Conservation (phyloP, 2,888 invertebrate species). For the Schizaphis graminum region DNA sequence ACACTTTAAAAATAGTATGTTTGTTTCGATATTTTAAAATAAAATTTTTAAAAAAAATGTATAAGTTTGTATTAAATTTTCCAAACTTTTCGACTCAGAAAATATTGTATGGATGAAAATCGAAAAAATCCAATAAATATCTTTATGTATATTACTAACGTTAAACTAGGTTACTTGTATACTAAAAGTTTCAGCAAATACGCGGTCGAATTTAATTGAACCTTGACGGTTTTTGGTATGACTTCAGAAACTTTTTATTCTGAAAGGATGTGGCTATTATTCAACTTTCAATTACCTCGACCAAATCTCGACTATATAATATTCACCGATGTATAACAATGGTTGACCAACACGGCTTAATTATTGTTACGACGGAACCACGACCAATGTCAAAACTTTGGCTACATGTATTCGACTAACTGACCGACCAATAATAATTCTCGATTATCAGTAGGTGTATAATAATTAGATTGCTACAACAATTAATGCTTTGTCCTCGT, state of each 20-base stretch:
- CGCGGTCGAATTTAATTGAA: neutral
- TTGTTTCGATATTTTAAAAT: neutral
- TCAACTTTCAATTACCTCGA: neutral
- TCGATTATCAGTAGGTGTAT: neutral
- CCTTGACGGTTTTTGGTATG: neutral
- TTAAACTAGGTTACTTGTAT: neutral
- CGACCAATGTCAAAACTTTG: neutral
- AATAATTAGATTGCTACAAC: neutral
- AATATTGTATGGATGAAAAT: neutral
- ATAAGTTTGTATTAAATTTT: neutral
- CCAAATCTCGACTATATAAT: neutral
- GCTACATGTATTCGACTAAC: neutral
- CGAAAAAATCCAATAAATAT: neutral
- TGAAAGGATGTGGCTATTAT: neutral
- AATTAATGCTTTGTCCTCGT: neutral
- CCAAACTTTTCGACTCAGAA: neutral
- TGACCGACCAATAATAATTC: neutral
- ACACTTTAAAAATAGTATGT: neutral
- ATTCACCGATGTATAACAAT: neutral
- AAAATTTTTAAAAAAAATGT: neutral
- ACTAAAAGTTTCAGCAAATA: neutral
- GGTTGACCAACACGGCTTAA: neutral
- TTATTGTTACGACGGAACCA: neutral
- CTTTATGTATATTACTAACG: neutral
- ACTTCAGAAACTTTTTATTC: slow-evolving; percentile 2